Base-by-base conservation (phyloP, 2,113 vertebrate genomes). In the Emydura subglobosa region DNA sequence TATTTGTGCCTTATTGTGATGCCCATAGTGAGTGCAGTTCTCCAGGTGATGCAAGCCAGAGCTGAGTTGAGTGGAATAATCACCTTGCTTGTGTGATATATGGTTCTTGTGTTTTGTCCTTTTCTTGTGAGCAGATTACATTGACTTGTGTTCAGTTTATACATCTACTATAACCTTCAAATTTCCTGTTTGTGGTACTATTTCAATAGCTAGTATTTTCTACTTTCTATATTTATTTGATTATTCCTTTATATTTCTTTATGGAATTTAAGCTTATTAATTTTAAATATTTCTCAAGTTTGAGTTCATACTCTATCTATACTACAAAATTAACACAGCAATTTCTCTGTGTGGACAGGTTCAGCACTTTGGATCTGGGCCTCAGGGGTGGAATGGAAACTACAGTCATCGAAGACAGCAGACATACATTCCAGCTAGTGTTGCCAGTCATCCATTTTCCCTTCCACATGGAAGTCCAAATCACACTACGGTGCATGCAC, bases 371-470 rank as follows among this genome's bases (percentile, higher is more conserved):
- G 97, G 98, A 94, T 99, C 99, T 86, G 99, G 98, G 96, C 99
- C 97, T 95, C 99, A 99, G 96, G 99, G 99, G 95, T 99, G 99
- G 99, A 99, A 99, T 27, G 99, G 99, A 85, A 99, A 99, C 98
- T 99, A 99, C 1, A 96, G 98, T 86, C 99, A 98, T 84, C 98
- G 99, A 91, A 98, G 99, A 94, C 99, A 99, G 96, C 99, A 99
- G 98, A 98, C 99, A 57, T 99, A 99, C 96, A 98, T 99, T 96
- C 98, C 99, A 5, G 98, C 99, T 86, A 98, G 98, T 50, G 96
- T 99, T 54, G 98, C 99, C 16, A 97, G 99, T 85, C 99, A 99
- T 50, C 98, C 99, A 3, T 99, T 99, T 97, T 98, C 99, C 47
- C 98, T 99, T 65, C 98, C 99, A 3, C 99, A 99, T 34, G 98